A percentile compares a stretch with the other conserved stretches of the same genome.
These are phyloP conservation scores for Planococcus citri DNA, from an alignment of 1,140 invertebrate genomes.

Conservation along the genomic window DNA sequence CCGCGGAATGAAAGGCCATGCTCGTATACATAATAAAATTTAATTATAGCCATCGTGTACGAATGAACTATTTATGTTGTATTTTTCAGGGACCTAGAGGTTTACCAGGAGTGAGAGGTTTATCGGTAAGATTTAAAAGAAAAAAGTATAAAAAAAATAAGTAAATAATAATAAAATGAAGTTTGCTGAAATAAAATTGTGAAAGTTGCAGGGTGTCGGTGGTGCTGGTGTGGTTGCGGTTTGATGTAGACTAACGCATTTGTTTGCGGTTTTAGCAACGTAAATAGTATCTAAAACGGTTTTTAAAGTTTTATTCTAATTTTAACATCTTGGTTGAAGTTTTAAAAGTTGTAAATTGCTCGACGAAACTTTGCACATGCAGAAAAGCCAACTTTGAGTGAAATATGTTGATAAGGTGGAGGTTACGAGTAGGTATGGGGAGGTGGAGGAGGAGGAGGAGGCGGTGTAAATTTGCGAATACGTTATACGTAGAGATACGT, in stretches of 20 bases:
- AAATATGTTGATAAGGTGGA: neutral
- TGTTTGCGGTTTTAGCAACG: neutral
- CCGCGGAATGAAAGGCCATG: neutral
- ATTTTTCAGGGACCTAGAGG: slow-evolving; percentile 51
- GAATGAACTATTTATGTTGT: slow-evolving; percentile 24
- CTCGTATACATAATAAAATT: neutral
- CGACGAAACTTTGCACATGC: neutral
- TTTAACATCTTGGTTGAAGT: neutral
- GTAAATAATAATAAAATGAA: too few species aligned
- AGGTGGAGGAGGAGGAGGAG: too few species aligned
- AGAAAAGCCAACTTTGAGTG: neutral
- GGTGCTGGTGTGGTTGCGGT: neutral
- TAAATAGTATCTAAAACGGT: neutral
- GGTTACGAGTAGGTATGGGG: too few species aligned
- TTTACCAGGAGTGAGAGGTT: slow-evolving; percentile 50
- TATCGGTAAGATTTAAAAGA: slow-evolving; percentile 45
- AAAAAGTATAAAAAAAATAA: neutral
- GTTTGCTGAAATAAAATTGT: too few species aligned
- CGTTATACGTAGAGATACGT: neutral
- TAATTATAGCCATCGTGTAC: too few species aligned
- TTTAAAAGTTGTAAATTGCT: slow-evolving; percentile 8
- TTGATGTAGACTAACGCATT: neutral
- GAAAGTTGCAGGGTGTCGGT: too few species aligned
- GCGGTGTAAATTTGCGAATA: neutral
- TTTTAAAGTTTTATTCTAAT: slow-evolving; percentile 7